Evolutionary conservation across 1,140 invertebrate genomes (phyloP).

Genomic region (Nylanderia fulva): DNA sequence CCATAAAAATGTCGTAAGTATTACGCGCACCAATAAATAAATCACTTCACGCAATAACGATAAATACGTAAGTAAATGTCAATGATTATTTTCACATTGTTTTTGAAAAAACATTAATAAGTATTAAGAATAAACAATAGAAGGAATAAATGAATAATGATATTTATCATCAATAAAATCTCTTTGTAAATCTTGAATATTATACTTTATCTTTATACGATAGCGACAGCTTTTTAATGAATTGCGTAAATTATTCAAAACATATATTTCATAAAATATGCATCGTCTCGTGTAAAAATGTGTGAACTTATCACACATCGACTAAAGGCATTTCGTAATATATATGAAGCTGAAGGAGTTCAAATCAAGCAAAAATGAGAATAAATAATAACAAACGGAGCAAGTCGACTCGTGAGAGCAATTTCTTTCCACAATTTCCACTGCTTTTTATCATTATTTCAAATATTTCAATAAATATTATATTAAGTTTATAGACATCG

Average conservation of each 20-base stretch:
- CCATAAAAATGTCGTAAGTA: conserved; percentile 51
- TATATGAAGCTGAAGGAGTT: not conserved
- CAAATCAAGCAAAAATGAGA: too few species aligned
- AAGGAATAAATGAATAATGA: too few species aligned
- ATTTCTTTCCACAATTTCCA: too few species aligned
- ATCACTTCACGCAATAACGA: not conserved
- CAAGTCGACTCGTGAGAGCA: too few species aligned
- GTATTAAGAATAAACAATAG: not conserved
- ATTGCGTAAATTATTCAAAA: not conserved
- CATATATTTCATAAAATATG: not conserved
- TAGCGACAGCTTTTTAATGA: too few species aligned
- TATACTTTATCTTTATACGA: too few species aligned
- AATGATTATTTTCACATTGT: not conserved
- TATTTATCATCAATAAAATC: too few species aligned
- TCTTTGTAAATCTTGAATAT: too few species aligned
- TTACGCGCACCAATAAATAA: conserved; percentile 32
- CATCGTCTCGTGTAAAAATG: not conserved
- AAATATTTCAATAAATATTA: too few species aligned
- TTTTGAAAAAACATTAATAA: not conserved
- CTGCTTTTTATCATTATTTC: too few species aligned
- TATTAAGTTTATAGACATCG: too few species aligned
- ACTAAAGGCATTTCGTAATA: not conserved
- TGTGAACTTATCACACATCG: not conserved
- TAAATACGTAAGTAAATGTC: not conserved
- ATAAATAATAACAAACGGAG: too few species aligned